phyloP scores from a whole-genome alignment of 2,888 invertebrate species.

The Poecilus cupreus region DNA sequence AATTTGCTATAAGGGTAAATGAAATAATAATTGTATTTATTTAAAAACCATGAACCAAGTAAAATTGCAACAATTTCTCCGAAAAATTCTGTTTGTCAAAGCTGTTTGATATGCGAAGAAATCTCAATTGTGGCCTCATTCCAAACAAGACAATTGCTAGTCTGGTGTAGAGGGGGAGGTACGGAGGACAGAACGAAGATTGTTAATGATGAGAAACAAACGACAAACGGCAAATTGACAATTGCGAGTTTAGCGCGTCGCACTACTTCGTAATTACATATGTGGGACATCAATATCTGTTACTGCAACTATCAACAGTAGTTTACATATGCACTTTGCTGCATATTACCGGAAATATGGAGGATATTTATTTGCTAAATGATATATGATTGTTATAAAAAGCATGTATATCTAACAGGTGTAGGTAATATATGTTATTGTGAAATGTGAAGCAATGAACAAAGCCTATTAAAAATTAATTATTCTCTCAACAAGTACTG shows the following conservation, averaged over 20 bases:
- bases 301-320: conserved; percentile 4
- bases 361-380: neutral
- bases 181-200: conserved; percentile 14
- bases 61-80: too few relatives aligned
- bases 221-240: conserved; percentile 42
- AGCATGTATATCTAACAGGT: neutral
- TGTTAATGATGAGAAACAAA: conserved; percentile 50
- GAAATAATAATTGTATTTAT: too few relatives aligned
- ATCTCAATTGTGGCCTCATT: conserved; percentile 21
- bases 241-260: conserved; percentile 42
- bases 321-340: conserved; percentile 11
- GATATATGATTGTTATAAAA: neutral
- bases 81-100: too few relatives aligned
- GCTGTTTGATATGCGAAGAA: conserved; percentile 4
- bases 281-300: conserved; percentile 17
- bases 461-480: too few relatives aligned
- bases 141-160: conserved; percentile 27
- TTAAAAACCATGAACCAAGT: too few relatives aligned
- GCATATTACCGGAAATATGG: neutral
- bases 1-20: too few relatives aligned
- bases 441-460: too few relatives aligned
- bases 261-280: conserved; percentile 31
- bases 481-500: too few relatives aligned
- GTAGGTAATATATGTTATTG: too few relatives aligned
- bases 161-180: neutral